Base-by-base conservation (phyloP, 2,888 invertebrate genomes). In the Hyles lineata region DNA sequence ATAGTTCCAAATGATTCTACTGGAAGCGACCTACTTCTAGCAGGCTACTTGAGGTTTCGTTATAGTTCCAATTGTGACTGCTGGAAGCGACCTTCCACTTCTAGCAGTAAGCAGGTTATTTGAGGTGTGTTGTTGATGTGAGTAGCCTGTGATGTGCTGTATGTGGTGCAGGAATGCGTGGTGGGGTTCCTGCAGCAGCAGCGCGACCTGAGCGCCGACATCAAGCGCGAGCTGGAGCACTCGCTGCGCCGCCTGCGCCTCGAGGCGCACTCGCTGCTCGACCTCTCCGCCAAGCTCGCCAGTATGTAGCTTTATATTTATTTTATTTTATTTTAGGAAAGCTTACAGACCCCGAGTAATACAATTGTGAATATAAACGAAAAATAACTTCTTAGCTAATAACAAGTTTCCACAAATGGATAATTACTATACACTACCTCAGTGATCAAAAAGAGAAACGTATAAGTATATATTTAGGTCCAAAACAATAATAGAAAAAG, bases 221-320 rank as follows among this genome's bases (percentile, higher is more conserved):
- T 97, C 74, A 96, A 95, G 83, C 95, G 95, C 32, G 97, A 97
- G 85, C 89, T 98, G 74, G 96, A 96, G 72, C 91, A 94, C 63
- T 97, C 97, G 79, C 86, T 97, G 77, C 95, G 96, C 71, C 95
- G 97, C 29, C 89, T 98, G 71, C 95, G 96, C 76, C 87, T 93
- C 11, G 97, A 98, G 83, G 97, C 97, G 0, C 96, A 96, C 55
- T 96, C 96, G 29, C 90, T 98, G 77, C 90, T 97, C 67, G 95
- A 96, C 52, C 87, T 97, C n/a, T 96, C 96, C 0, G 83, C 90
- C 5, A 85, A 85, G 17, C 81, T 90, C 9, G 77, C 77, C 72
- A 90, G 92, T 91, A 15, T 83, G 88, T 87, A 11, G 8, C 21
- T 29, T n/a, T n/a, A n/a, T n/a, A n/a, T n/a, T n/a, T n/a, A n/a